These are phyloP conservation scores for Rostratula benghalensis DNA, from an alignment of 2,113 vertebrate genomes.

Conservation along the genomic window DNA sequence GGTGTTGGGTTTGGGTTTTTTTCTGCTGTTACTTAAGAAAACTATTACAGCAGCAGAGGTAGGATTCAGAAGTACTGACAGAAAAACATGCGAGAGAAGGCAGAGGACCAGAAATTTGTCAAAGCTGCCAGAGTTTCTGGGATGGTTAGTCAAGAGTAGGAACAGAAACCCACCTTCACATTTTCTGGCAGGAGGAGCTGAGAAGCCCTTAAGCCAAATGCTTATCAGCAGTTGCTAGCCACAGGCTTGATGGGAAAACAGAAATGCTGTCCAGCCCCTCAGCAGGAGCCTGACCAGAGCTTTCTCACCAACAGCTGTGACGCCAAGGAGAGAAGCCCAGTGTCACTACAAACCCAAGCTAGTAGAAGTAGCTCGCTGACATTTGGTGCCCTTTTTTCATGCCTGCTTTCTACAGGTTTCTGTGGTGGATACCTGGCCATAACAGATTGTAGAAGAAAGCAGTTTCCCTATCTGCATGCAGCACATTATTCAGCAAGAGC, in stretches of 20 bases:
- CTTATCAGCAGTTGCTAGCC: not conserved
- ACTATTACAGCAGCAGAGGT: not conserved
- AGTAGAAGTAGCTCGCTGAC: not conserved
- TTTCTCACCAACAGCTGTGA: not conserved
- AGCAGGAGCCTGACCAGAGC: not conserved
- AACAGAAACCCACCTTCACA: not conserved
- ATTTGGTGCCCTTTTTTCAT: not conserved
- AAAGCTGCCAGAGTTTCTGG: not conserved
- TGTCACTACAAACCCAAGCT: not conserved
- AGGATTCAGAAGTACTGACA: not conserved
- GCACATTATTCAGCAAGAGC: not conserved
- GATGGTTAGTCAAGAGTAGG: not conserved
- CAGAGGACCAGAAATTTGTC: not conserved
- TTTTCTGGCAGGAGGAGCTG: not conserved
- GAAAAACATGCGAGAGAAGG: not conserved
- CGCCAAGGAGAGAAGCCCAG: not conserved
- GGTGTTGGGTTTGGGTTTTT: not conserved
- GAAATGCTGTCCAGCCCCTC: rapidly evolving
- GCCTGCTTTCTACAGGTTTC: not conserved
- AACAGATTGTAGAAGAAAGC: not conserved
- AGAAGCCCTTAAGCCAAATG: not conserved
- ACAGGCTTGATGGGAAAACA: not conserved
- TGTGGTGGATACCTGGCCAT: not conserved
- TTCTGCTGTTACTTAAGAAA: not conserved
- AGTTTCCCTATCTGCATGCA: not conserved